phyloP scores from a whole-genome alignment of 2,113 vertebrate genomes.

The Haliaeetus leucogaster region DNA sequence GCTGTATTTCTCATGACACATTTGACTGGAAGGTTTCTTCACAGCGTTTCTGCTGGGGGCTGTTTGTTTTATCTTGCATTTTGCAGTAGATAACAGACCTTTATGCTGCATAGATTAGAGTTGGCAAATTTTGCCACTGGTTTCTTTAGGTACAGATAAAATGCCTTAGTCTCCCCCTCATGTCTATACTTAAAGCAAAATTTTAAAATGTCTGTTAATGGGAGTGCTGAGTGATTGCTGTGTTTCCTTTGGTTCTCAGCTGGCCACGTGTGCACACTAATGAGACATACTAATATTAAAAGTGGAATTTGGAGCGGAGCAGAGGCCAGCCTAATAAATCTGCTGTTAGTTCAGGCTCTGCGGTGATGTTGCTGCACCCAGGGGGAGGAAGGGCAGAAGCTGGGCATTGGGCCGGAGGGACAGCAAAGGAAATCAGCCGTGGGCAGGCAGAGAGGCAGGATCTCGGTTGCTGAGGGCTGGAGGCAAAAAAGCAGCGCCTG shows the following conservation, averaged over 20 bases:
- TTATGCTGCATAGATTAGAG: neutral
- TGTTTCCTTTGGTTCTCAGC: neutral
- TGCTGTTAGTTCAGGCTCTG: neutral
- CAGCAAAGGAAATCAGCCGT: neutral
- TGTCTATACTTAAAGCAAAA: neutral
- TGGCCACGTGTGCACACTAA: neutral
- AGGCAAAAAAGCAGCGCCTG: neutral
- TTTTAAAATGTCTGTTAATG: neutral
- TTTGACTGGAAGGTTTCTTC: conserved; percentile 16
- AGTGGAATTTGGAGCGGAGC: neutral
- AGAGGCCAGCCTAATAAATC: conserved; percentile 20
- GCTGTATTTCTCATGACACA: conserved; percentile 7
- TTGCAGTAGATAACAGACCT: conserved; percentile 37
- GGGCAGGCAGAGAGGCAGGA: neutral
- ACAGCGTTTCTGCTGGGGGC: neutral
- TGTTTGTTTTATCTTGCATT: conserved; percentile 27
- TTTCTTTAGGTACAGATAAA: conserved; percentile 34
- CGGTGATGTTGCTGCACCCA: neutral
- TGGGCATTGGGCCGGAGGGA: neutral
- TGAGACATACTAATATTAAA: neutral
- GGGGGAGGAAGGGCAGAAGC: neutral
- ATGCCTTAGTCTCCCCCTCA: neutral
- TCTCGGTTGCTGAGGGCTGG: neutral
- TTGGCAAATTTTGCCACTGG: neutral
- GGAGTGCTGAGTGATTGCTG: neutral